These are phyloP conservation scores for Invenusta paracnida DNA, from an alignment of 2,888 invertebrate species.

Conservation along the genomic window DNA sequence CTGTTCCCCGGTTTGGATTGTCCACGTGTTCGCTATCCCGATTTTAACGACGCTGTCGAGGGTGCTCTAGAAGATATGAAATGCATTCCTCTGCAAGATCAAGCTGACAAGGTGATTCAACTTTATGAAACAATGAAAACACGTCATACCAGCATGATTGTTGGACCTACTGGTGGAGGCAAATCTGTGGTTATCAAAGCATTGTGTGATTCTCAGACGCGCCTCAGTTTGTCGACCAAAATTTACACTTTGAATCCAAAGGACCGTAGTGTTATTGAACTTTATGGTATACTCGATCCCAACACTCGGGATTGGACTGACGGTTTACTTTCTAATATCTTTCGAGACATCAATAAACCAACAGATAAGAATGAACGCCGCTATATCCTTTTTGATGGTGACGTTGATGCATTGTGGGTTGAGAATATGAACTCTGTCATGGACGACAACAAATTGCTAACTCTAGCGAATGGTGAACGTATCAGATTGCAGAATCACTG, in stretches of 20 bases:
- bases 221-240: slow-evolving; percentile 74
- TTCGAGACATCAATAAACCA: slow-evolving; percentile 78
- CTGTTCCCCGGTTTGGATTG: slow-evolving; percentile 84
- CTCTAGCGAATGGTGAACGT: slow-evolving; percentile 82
- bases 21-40: slow-evolving; percentile 78
- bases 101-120: slow-evolving; percentile 82
- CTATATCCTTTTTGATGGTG: slow-evolving; percentile 84
- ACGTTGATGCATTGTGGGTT: slow-evolving; percentile 88
- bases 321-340: slow-evolving; percentile 81
- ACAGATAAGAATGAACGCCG: slow-evolving; percentile 70
- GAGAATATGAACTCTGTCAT: slow-evolving; percentile 95
- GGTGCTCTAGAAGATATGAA: slow-evolving; percentile 68
- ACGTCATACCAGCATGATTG: slow-evolving; percentile 81
- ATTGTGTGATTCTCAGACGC: slow-evolving; percentile 73
- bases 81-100: slow-evolving; percentile 69
- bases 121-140: slow-evolving; percentile 91
- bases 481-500: slow-evolving; percentile 76
- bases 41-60: slow-evolving; percentile 76
- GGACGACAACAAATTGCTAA: slow-evolving; percentile 85
- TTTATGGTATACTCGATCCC: slow-evolving; percentile 81
- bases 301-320: slow-evolving; percentile 85
- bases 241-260: slow-evolving; percentile 79
- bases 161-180: slow-evolving; percentile 86
- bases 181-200: slow-evolving; percentile 79
- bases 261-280: slow-evolving; percentile 78